Evolutionary conservation across 2,797 vertebrate species (phyloP).

Genomic region (Ambastaia sidthimunki): DNA sequence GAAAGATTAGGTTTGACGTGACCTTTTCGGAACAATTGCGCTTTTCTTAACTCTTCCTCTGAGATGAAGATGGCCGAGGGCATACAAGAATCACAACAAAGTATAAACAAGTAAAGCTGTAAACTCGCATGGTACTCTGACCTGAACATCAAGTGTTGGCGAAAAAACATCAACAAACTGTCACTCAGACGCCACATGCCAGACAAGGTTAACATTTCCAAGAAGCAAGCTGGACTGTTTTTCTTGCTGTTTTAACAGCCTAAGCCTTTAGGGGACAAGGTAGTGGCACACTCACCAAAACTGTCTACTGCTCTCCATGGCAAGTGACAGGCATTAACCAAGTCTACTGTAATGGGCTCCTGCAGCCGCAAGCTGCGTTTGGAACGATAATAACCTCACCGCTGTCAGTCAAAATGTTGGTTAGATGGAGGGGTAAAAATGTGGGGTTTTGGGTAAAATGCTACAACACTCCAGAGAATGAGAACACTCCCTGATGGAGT

Average conservation of each 20-base stretch:
- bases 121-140: constrained; percentile 57
- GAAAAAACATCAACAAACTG: constrained; percentile 67
- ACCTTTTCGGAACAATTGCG: constrained; percentile 50
- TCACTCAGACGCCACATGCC: constrained; percentile 61
- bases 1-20: constrained; percentile 43
- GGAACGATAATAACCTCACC: constrained; percentile 59
- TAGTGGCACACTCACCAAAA: constrained; percentile 43
- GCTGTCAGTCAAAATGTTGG: constrained; percentile 51
- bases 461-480: constrained; percentile 25
- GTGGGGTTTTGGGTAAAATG: constrained; percentile 23
- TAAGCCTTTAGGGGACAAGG: constrained; percentile 65
- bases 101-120: constrained; percentile 16
- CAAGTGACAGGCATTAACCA: constrained; percentile 72
- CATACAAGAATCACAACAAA: constrained; percentile 32
- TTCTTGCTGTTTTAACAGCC: constrained; percentile 54
- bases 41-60: constrained; percentile 32
- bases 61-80: constrained; percentile 2
- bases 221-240: constrained; percentile 56
- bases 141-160: constrained; percentile 55
- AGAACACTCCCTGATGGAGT: constrained; percentile 48
- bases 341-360: constrained; percentile 63
- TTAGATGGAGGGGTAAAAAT: constrained; percentile 38
- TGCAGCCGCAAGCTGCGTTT: constrained; percentile 52
- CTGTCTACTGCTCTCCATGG: constrained; percentile 42
- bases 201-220: constrained; percentile 69